phyloP scores from a whole-genome alignment of 1,140 invertebrate genomes.

The Papilio xuthus region DNA sequence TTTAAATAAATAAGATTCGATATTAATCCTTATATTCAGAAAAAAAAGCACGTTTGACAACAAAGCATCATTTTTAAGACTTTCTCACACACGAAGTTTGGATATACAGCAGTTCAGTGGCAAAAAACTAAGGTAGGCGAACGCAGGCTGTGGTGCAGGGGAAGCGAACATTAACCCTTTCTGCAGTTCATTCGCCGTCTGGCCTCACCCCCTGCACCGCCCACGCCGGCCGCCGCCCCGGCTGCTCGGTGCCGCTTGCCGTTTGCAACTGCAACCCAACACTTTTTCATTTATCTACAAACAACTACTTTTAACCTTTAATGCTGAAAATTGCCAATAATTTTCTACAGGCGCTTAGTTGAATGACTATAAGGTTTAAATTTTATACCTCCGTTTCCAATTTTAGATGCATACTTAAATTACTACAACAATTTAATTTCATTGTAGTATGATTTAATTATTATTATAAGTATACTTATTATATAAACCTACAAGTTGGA shows the following conservation, averaged over 20 bases:
- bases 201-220: constrained; percentile 77
- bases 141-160: constrained; percentile 69
- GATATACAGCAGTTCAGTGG: constrained; percentile 56
- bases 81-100: constrained; percentile 33
- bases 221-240: constrained; percentile 60
- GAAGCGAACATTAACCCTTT: constrained; percentile 79
- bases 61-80: constrained; percentile 5
- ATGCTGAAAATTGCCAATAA: constrained; percentile 33
- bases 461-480: too few species aligned
- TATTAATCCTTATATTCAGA: not conserved
- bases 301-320: constrained; percentile 26
- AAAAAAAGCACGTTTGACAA: not conserved
- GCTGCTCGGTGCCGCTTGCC: constrained; percentile 56
- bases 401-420: not conserved
- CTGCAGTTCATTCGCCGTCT: constrained; percentile 82
- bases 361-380: not conserved
- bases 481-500: too few species aligned
- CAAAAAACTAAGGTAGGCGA: constrained; percentile 64
- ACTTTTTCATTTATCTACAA: constrained; percentile 41
- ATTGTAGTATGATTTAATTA: not conserved
- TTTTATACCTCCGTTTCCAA: not conserved
- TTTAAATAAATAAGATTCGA: not conserved
- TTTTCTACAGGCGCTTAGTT: constrained; percentile 24
- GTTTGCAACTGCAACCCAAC: constrained; percentile 55
- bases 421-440: not conserved